phyloP scores from a whole-genome alignment of 2,888 invertebrate species.

The Drosophila cognata region DNA sequence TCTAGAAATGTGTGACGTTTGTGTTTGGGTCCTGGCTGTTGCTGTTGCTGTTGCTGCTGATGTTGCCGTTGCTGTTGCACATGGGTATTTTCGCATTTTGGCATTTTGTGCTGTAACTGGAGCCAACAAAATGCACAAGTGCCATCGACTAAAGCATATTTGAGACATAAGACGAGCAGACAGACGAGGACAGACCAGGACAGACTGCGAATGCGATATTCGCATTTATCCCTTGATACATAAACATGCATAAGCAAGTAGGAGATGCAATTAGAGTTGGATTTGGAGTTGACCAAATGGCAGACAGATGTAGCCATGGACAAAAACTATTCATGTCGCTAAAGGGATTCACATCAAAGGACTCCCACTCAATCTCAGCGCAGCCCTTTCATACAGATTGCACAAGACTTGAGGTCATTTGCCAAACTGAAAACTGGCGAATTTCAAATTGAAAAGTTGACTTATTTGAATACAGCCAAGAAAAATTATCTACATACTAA shows the following conservation, averaged over 20 bases:
- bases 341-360: not conserved
- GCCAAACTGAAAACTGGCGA: not conserved
- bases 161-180: not conserved
- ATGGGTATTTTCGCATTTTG: conserved; percentile 1
- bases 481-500: too few species aligned
- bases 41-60: too few species aligned
- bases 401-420: not conserved
- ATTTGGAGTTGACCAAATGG: not conserved
- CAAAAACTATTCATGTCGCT: not conserved
- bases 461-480: not conserved
- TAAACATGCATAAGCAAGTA: not conserved
- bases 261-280: not conserved
- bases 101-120: not conserved
- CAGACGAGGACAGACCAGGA: not conserved
- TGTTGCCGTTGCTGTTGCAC: not conserved
- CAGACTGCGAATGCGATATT: not conserved
- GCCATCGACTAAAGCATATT: not conserved
- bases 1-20: conserved; percentile 18
- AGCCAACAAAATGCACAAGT: not conserved
- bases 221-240: not conserved
- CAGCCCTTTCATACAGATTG: not conserved
- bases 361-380: not conserved
- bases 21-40: not conserved
- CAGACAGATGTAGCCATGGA: not conserved
- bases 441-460: not conserved